Evolutionary conservation across 2,888 invertebrate species (phyloP).

Genomic region (Synanthedon formicaeformis): DNA sequence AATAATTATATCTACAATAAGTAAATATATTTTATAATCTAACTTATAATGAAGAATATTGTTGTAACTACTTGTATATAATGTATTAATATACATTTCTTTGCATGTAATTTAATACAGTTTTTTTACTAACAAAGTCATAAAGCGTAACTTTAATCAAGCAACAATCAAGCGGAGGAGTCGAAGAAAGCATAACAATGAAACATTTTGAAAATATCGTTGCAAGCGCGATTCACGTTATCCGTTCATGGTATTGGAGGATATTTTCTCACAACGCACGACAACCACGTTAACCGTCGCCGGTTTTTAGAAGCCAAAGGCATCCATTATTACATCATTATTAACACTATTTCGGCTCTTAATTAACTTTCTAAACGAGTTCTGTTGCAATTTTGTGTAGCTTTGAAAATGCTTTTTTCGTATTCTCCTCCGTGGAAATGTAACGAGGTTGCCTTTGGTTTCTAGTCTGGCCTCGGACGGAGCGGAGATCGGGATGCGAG

Average conservation of each 20-base stretch:
- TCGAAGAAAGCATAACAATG: slow-evolving; percentile 6
- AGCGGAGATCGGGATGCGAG: slow-evolving; percentile 26
- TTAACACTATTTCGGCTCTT: background rate
- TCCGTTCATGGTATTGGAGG: too few relatives aligned
- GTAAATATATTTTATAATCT: too few relatives aligned
- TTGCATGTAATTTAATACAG: too few relatives aligned
- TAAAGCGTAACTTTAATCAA: background rate
- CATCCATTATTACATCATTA: slow-evolving; percentile 35
- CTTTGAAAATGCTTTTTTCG: slow-evolving; percentile 23
- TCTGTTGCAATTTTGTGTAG: too few relatives aligned
- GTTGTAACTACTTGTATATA: too few relatives aligned
- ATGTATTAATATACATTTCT: background rate
- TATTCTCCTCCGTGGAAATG: slow-evolving; percentile 27
- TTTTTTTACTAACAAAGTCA: too few relatives aligned
- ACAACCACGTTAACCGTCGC: slow-evolving; percentile 7
- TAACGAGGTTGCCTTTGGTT: slow-evolving; percentile 84
- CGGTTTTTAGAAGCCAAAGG: slow-evolving; percentile 60
- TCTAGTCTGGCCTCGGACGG: slow-evolving; percentile 69
- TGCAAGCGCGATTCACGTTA: too few relatives aligned
- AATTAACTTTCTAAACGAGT: background rate
- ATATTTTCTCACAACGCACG: slow-evolving; percentile 2
- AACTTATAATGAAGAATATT: too few relatives aligned
- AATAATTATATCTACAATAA: too few relatives aligned
- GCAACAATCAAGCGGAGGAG: slow-evolving; percentile 5
- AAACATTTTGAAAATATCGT: too few relatives aligned